phyloP scores from a whole-genome alignment of 2,888 invertebrate genomes.

The Lepidocyrtoides sp. region DNA sequence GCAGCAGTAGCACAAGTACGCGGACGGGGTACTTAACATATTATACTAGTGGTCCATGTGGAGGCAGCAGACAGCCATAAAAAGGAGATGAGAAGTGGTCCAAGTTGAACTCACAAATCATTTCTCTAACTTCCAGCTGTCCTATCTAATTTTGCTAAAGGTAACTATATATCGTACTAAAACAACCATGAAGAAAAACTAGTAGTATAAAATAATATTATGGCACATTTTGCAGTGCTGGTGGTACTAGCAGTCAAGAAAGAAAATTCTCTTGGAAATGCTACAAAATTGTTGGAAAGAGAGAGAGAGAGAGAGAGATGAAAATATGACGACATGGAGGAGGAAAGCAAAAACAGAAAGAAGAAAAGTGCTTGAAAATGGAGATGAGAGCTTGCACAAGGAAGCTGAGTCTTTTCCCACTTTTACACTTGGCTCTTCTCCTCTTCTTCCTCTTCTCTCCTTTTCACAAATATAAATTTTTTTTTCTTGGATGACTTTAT shows the following conservation, averaged over 20 bases:
- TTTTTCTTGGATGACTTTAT: conserved; percentile 71
- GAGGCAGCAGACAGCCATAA: conserved; percentile 76
- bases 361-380: conserved; percentile 78
- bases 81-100: conserved; percentile 80
- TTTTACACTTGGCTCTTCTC: conserved; percentile 72
- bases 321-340: conserved; percentile 79
- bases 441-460: conserved; percentile 27
- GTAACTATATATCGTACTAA: conserved; percentile 37
- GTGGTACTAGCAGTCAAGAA: neutral
- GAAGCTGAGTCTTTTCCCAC: conserved; percentile 67
- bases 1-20: neutral
- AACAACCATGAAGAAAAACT: conserved; percentile 9
- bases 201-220: neutral
- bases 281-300: conserved; percentile 16
- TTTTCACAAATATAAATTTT: conserved; percentile 58
- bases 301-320: conserved; percentile 66
- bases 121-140: conserved; percentile 79
- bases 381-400: conserved; percentile 77
- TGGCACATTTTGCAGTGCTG: neutral
- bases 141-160: conserved; percentile 77
- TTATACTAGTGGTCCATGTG: conserved; percentile 53
- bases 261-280: conserved; percentile 34
- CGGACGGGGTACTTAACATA: conserved; percentile 49
- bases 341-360: conserved; percentile 72
- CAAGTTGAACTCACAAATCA: conserved; percentile 80